phyloP scores from a whole-genome alignment of 2,888 invertebrate genomes.

The Yponomeuta cagnagella region DNA sequence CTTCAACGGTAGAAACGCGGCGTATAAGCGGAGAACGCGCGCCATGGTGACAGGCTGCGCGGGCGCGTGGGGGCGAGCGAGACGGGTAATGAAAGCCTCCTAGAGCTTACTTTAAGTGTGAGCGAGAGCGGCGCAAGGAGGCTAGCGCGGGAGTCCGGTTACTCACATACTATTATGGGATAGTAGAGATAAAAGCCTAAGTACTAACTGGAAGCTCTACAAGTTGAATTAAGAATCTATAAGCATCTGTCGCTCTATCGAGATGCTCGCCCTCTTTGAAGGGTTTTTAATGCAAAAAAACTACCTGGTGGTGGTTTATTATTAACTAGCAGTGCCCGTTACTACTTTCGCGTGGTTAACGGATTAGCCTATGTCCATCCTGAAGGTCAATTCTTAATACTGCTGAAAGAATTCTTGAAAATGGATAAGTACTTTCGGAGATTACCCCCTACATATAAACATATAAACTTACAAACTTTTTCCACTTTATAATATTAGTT shows the following conservation, averaged over 20 bases:
- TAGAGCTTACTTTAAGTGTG: conserved; percentile 47
- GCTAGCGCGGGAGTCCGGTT: conserved; percentile 69
- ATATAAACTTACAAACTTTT: too few relatives aligned
- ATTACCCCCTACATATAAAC: too few relatives aligned
- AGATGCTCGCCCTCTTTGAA: neutral
- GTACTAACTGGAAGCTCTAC: conserved; percentile 42
- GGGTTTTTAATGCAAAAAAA: neutral
- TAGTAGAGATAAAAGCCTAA: conserved; percentile 44
- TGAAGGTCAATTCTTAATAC: too few relatives aligned
- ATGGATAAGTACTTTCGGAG: too few relatives aligned
- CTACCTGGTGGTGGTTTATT: neutral
- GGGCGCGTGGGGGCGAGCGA: conserved; percentile 48
- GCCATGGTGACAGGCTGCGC: conserved; percentile 54
- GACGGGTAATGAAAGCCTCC: conserved; percentile 55
- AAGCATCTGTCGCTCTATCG: conserved; percentile 21
- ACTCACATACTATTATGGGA: conserved; percentile 51
- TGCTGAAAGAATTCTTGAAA: too few relatives aligned
- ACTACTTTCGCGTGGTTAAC: too few relatives aligned
- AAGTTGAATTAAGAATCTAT: conserved; percentile 33
- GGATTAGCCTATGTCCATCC: too few relatives aligned
- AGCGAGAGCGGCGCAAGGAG: conserved; percentile 45
- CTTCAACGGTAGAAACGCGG: conserved; percentile 53
- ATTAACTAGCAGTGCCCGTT: neutral
- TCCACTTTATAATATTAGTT: too few relatives aligned
- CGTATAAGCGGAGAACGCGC: conserved; percentile 44